Evolutionary conservation across 2,888 invertebrate genomes (phyloP).

Genomic region (Aphodius sticticus): DNA sequence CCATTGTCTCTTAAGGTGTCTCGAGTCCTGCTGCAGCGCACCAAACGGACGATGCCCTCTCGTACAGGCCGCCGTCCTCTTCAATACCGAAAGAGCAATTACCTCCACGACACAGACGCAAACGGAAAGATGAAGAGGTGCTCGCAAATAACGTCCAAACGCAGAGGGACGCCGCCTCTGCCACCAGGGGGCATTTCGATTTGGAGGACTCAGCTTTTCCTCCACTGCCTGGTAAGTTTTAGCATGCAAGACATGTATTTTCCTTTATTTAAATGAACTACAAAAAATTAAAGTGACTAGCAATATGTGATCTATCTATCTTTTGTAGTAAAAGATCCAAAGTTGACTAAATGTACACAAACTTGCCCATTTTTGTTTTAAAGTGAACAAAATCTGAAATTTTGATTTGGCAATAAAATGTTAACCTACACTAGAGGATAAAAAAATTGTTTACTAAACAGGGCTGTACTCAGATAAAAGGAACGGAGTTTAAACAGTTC

Average conservation of each 20-base stretch:
- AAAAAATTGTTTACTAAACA: too few species aligned
- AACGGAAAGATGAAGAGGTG: constrained; percentile 57
- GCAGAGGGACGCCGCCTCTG: constrained; percentile 38
- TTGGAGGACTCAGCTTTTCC: constrained; percentile 82
- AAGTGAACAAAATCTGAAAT: too few species aligned
- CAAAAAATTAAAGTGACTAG: background rate
- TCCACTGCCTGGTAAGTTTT: constrained; percentile 72
- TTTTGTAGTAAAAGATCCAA: too few species aligned
- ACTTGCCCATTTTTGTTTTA: too few species aligned
- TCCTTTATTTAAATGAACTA: background rate
- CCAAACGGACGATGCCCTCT: constrained; percentile 32
- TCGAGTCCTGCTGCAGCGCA: constrained; percentile 24
- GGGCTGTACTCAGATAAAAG: too few species aligned
- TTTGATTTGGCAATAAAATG: too few species aligned
- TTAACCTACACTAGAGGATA: too few species aligned
- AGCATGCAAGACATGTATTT: background rate
- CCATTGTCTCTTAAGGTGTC: constrained; percentile 22
- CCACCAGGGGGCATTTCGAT: constrained; percentile 73
- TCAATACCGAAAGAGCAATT: constrained; percentile 56
- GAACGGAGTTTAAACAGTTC: too few species aligned
- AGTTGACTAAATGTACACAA: too few species aligned
- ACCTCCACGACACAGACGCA: constrained; percentile 60
- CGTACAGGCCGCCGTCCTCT: constrained; percentile 37
- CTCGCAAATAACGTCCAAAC: constrained; percentile 36
- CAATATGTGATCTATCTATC: too few species aligned